phyloP scores from a whole-genome alignment of 1,140 invertebrate genomes.

The Paraescarpia echinospica region DNA sequence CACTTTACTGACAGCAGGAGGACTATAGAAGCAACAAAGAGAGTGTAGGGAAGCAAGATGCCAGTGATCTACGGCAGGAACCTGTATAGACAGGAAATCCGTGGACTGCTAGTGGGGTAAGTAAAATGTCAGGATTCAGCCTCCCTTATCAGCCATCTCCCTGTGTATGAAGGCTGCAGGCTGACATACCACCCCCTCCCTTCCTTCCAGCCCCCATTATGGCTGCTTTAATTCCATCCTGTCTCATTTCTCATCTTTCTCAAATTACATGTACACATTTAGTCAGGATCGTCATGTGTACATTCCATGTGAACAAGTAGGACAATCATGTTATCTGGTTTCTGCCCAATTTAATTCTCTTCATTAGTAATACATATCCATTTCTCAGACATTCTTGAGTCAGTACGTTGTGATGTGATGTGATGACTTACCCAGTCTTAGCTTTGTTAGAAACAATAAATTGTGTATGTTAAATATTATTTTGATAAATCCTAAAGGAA shows the following conservation, averaged over 20 bases:
- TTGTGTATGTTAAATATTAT: too few species aligned
- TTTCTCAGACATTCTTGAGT: neutral
- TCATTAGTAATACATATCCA: neutral
- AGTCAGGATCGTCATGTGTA: neutral
- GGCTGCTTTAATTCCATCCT: neutral
- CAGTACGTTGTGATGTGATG: neutral
- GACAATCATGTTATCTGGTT: neutral
- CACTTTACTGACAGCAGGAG: neutral
- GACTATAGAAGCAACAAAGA: neutral
- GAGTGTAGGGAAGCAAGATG: neutral
- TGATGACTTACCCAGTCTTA: neutral
- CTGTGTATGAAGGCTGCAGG: neutral
- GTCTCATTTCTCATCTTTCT: neutral
- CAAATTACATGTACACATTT: neutral
- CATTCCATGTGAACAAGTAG: neutral
- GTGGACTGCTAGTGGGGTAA: neutral
- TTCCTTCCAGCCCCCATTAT: neutral
- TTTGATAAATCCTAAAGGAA: too few species aligned
- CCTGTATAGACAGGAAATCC: neutral
- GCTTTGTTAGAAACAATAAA: too few species aligned
- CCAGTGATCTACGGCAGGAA: neutral
- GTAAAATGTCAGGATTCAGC: neutral
- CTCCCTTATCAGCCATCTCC: neutral
- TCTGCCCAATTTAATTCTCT: neutral
- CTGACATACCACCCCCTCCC: neutral